A percentile compares a stretch with the other conserved stretches of the same genome.
Evolutionary conservation across 1,140 invertebrate species (phyloP).

Genomic region (Paraescarpia echinospica): DNA sequence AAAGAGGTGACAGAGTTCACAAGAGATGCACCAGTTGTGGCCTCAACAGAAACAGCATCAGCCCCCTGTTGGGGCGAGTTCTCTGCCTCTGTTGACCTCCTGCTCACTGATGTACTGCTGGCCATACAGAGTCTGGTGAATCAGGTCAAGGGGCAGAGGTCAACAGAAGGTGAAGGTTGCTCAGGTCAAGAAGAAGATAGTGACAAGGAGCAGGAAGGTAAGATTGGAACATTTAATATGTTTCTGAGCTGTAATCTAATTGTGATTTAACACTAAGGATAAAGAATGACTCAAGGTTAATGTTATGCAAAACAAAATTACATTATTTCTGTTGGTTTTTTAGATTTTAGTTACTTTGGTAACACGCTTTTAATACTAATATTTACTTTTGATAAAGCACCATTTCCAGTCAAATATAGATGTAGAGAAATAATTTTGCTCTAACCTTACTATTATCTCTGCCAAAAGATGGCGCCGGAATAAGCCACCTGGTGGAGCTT

Average conservation of each 20-base stretch:
- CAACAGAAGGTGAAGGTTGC: constrained; percentile 16
- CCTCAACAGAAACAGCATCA: not conserved
- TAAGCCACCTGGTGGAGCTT: not conserved
- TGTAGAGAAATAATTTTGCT: too few relatives aligned
- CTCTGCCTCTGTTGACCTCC: constrained; percentile 28
- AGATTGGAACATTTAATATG: not conserved
- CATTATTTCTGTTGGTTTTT: too few relatives aligned
- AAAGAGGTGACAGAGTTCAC: not conserved
- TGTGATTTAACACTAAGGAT: not conserved
- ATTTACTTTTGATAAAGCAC: too few relatives aligned
- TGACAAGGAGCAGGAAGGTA: constrained; percentile 20
- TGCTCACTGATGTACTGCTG: constrained; percentile 38
- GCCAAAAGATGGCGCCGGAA: not conserved
- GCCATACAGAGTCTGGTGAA: constrained; percentile 43
- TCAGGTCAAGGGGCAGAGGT: not conserved
- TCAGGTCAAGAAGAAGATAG: constrained; percentile 11
- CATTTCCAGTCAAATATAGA: too few relatives aligned
- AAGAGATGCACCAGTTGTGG: not conserved
- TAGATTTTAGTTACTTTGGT: too few relatives aligned
- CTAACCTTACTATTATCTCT: not conserved
- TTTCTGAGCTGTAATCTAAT: not conserved
- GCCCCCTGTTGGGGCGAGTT: not conserved
- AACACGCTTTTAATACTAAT: too few relatives aligned
- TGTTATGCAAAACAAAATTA: too few relatives aligned
- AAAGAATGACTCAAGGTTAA: too few relatives aligned